Evolutionary conservation across 2,113 vertebrate species (phyloP).

Genomic region (Dicerorhinus sumatrensis): DNA sequence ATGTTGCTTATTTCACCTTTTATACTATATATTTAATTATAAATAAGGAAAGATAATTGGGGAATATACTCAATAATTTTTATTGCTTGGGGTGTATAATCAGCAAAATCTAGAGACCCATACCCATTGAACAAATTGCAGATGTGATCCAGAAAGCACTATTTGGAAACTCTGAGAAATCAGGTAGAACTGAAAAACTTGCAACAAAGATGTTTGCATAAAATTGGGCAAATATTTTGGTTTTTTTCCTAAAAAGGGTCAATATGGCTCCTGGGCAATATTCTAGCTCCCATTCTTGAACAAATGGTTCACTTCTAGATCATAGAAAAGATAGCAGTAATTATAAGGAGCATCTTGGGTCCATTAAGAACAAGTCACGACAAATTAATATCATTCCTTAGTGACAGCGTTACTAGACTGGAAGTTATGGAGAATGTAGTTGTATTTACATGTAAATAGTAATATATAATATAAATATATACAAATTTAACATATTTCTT

Average conservation of each 20-base stretch:
- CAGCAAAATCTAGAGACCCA: not conserved
- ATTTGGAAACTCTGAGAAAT: not conserved
- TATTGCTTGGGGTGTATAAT: not conserved
- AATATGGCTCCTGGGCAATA: not conserved
- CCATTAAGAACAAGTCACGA: not conserved
- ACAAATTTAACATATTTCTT: not conserved
- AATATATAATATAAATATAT: not conserved
- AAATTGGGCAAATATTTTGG: not conserved
- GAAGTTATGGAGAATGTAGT: not conserved
- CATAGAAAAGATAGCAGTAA: not conserved
- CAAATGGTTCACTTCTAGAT: not conserved
- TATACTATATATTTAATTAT: not conserved
- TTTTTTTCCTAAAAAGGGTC: not conserved
- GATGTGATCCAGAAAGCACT: not conserved
- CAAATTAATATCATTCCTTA: not conserved
- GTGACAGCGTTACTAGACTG: not conserved
- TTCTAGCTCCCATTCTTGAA: not conserved
- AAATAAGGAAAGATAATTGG: not conserved
- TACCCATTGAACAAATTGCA: not conserved
- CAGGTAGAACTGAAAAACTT: not conserved
- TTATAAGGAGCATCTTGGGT: not conserved
- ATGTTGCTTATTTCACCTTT: not conserved
- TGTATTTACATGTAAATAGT: not conserved
- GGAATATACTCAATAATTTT: not conserved
- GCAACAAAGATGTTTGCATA: not conserved